Conservation (phyloP, 2,797 vertebrate species). For the Eptatretus atami region DNA sequence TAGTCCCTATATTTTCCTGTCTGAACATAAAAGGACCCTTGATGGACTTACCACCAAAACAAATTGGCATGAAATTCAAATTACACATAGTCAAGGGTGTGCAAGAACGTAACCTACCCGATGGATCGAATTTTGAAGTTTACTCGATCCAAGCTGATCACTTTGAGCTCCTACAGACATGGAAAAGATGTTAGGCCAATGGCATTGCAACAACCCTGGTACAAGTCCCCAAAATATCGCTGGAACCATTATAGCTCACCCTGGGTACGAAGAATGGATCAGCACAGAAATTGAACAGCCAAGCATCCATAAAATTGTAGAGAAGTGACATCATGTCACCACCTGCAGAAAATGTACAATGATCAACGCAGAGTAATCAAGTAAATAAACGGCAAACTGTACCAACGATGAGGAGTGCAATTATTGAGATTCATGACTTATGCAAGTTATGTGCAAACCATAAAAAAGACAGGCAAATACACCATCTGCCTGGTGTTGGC, state of each 20-base stretch:
- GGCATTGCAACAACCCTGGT: neutral
- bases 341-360: slow-evolving; percentile 16
- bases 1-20: too few relatives aligned
- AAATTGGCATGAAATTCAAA: too few relatives aligned
- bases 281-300: slow-evolving; percentile 80
- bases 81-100: too few relatives aligned
- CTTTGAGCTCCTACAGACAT: slow-evolving; percentile 50
- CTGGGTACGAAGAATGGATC: slow-evolving; percentile 73
- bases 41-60: too few relatives aligned
- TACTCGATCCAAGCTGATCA: slow-evolving; percentile 38
- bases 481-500: too few relatives aligned
- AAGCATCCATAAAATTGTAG: slow-evolving; percentile 70
- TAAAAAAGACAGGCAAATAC: too few relatives aligned
- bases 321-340: slow-evolving; percentile 64
- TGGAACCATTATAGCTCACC: slow-evolving; percentile 17
- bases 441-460: too few relatives aligned
- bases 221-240: neutral
- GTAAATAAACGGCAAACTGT: slow-evolving; percentile 8
- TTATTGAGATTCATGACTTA: too few relatives aligned
- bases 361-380: too few relatives aligned
- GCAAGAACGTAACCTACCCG: slow-evolving; percentile 26
- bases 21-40: too few relatives aligned
- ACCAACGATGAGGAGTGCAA: neutral
- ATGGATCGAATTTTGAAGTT: slow-evolving; percentile 54
- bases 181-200: slow-evolving; percentile 6